phyloP scores from a whole-genome alignment of 2,888 invertebrate genomes.

The Eretmocerus hayati region DNA sequence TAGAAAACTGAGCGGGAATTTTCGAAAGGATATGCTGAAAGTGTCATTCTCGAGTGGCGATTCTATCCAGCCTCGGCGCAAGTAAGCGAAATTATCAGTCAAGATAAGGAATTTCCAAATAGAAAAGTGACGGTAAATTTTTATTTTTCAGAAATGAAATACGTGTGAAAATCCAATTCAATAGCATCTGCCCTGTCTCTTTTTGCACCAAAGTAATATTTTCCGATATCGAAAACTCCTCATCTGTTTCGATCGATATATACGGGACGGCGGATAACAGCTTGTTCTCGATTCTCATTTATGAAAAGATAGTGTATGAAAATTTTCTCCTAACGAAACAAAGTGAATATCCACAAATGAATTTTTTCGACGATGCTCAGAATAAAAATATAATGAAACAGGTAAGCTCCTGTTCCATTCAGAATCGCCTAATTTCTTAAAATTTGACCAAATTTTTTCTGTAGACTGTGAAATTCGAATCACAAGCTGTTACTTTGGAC shows the following conservation, averaged over 20 bases:
- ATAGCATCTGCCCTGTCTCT: slow-evolving; percentile 25
- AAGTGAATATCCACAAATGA: background rate
- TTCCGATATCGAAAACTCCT: slow-evolving; percentile 18
- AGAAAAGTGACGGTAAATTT: background rate
- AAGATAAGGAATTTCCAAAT: background rate
- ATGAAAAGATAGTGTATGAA: slow-evolving; percentile 5
- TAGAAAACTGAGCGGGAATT: slow-evolving; percentile 21
- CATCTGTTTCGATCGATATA: slow-evolving; percentile 21
- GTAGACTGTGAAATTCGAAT: background rate
- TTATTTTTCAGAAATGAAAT: slow-evolving; percentile 17
- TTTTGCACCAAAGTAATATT: slow-evolving; percentile 28
- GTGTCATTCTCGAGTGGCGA: slow-evolving; percentile 25
- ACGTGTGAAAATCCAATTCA: slow-evolving; percentile 21
- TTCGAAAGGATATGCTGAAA: slow-evolving; percentile 19
- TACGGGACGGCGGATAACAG: slow-evolving; percentile 38
- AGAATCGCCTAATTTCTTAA: too few species aligned
- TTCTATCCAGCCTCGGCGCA: slow-evolving; percentile 1
- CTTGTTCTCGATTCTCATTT: slow-evolving; percentile 37
- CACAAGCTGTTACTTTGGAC: background rate
- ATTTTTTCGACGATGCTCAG: too few species aligned
- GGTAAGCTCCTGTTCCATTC: too few species aligned
- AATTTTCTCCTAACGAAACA: slow-evolving; percentile 1
- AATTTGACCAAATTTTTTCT: too few species aligned
- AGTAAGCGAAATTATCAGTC: slow-evolving; percentile 15
- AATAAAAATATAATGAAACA: too few species aligned